A percentile compares a stretch with the other conserved stretches of the same genome.
Conservation (phyloP, 2,113 vertebrate genomes). For the Megaleporinus macrocephalus region DNA sequence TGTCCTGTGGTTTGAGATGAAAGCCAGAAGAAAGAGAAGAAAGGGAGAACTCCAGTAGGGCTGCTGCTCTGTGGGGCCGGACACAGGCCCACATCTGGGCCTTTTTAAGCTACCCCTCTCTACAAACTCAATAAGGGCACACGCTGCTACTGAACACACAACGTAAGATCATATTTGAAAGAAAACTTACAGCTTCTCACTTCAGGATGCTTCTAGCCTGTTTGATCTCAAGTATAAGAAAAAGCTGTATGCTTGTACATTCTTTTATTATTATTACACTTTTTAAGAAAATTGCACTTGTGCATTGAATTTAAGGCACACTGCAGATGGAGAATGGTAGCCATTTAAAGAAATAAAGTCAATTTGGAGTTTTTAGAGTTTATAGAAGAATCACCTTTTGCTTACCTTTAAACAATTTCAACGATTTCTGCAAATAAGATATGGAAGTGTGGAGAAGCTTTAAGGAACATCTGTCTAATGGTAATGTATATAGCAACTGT, state of each 20-base stretch:
- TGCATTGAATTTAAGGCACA: not conserved
- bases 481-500: not conserved
- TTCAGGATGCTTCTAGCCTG: not conserved
- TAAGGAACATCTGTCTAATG: not conserved
- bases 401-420: not conserved
- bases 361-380: too few relatives aligned
- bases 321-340: not conserved
- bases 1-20: constrained; percentile 54
- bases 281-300: not conserved
- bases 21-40: constrained; percentile 42
- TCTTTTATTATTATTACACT: not conserved
- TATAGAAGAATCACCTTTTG: too few relatives aligned
- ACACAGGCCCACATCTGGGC: constrained; percentile 49
- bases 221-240: not conserved
- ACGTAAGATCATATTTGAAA: constrained; percentile 27
- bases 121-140: constrained; percentile 46
- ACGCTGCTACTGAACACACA: constrained; percentile 36
- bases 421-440: not conserved
- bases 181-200: not conserved
- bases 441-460: too few relatives aligned
- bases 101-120: constrained; percentile 48
- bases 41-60: constrained; percentile 40
- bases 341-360: not conserved
- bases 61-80: constrained; percentile 29
- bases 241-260: not conserved